Evolutionary conservation across 2,888 invertebrate genomes (phyloP).

Genomic region (Parthenolecanium corni): DNA sequence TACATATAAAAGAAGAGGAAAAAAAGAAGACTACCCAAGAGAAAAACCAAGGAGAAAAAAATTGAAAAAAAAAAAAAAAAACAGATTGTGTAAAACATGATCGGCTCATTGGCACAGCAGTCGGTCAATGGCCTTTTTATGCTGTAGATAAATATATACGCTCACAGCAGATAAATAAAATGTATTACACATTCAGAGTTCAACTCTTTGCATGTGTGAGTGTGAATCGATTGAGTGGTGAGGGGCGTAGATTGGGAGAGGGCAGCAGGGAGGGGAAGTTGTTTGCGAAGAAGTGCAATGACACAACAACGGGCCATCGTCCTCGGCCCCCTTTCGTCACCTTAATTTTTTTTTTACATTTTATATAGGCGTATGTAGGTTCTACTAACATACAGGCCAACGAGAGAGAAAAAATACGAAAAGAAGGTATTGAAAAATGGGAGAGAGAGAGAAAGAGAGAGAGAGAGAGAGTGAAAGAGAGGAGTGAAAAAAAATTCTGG

Average conservation of each 20-base stretch:
- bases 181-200: no score
- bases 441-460: no score
- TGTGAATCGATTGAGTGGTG: no score
- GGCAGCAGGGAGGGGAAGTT: constrained; percentile 11
- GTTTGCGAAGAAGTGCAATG: constrained; percentile 29
- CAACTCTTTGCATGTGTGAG: neutral
- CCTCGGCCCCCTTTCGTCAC: constrained; percentile 28
- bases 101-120: constrained; percentile 15
- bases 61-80: neutral
- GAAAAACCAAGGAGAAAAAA: neutral
- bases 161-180: neutral
- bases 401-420: no score
- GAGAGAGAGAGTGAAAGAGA: no score
- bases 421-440: no score
- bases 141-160: neutral
- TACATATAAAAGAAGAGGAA: no score
- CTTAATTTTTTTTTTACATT: neutral
- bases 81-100: constrained; percentile 16
- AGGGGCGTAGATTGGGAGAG: no score
- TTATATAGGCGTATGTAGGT: constrained; percentile 10
- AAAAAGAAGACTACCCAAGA: neutral
- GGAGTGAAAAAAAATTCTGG: no score
- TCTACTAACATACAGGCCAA: neutral
- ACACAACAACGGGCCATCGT: constrained; percentile 26
- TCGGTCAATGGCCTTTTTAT: constrained; percentile 25